A percentile compares a stretch with the other conserved stretches of the same genome.
Conservation (phyloP, 1,140 invertebrate genomes). For the Trachelipus rathkii region DNA sequence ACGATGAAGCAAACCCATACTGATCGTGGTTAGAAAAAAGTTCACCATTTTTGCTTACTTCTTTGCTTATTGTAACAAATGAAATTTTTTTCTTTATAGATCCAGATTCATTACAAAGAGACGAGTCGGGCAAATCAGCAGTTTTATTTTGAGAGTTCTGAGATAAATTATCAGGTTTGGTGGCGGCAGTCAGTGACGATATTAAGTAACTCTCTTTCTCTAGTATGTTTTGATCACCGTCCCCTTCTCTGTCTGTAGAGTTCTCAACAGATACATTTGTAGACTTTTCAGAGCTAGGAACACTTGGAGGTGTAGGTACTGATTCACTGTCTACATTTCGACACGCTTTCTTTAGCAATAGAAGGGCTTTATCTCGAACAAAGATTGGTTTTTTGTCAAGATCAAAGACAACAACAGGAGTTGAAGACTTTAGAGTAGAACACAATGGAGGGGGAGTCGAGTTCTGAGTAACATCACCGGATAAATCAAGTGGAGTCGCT, state of each 20-base stretch:
- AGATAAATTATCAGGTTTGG: too few species aligned
- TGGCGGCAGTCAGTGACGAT: too few species aligned
- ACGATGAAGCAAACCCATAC: background rate
- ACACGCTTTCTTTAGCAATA: background rate
- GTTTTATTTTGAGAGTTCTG: background rate
- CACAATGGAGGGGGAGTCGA: background rate
- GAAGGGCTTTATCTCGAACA: background rate
- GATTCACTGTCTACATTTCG: background rate
- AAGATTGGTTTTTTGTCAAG: background rate
- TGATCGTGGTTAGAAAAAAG: background rate
- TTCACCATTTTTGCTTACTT: background rate
- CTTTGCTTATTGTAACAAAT: background rate
- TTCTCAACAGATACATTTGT: background rate
- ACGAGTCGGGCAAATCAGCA: background rate
- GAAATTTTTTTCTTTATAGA: conserved; percentile 5
- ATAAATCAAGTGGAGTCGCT: background rate
- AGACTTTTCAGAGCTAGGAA: background rate
- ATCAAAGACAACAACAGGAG: background rate
- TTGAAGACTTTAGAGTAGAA: background rate
- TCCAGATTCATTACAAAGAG: background rate
- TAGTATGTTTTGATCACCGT: background rate
- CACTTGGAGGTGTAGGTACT: background rate
- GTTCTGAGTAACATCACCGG: background rate
- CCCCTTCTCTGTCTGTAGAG: background rate
- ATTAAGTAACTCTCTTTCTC: background rate